Base-by-base conservation (phyloP, 2,113 vertebrate species). In the Parus major region DNA sequence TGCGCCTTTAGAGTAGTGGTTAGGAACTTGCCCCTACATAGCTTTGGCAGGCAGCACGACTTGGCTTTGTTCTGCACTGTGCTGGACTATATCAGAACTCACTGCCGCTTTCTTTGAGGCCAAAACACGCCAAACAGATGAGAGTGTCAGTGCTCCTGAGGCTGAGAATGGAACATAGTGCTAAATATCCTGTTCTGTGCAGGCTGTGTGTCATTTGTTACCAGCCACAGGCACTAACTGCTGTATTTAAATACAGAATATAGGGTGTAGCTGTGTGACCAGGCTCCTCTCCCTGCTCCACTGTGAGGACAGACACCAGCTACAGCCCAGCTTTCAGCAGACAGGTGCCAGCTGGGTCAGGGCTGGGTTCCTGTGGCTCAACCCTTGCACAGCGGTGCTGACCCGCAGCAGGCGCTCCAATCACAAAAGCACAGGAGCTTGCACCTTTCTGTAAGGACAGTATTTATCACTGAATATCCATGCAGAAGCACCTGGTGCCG, bases 271-370 rank as follows among this genome's bases (percentile, higher is more conserved):
- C 53, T 8, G 5, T 27, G 22, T 15, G 23, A 69, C 35, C 31
- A 76, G 61, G n/a, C 41, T 69, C 65, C 44, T 89, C 55, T 7
- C 15, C 53, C 19, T 69, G 46, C 53, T 29, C 41, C 36, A 14
- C 69, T 65, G 44, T 46, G 35, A 41, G 42, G 57, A 59, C 69
- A 61, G n/a, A 28, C 53, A 81, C 39, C 86, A 60, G 82, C 73
- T 61, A 73, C 53, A 2, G 11, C 31, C 27, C 15, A 44, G 64
- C 57, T 52, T 63, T 94, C 88, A 41, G 47, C 27, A 3, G 70
- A 59, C 80, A 92, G 82, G 39, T 81, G 47, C 80, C 86, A 92
- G 42, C 70, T 89, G 53, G 49, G 64, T 77, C 79, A 55, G 95
- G 88, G 55, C 79, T 8, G 21, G 39, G 52, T 65, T 94, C 78